Conservation (phyloP, 1,140 invertebrate species). For the Zelostemma sp. region DNA sequence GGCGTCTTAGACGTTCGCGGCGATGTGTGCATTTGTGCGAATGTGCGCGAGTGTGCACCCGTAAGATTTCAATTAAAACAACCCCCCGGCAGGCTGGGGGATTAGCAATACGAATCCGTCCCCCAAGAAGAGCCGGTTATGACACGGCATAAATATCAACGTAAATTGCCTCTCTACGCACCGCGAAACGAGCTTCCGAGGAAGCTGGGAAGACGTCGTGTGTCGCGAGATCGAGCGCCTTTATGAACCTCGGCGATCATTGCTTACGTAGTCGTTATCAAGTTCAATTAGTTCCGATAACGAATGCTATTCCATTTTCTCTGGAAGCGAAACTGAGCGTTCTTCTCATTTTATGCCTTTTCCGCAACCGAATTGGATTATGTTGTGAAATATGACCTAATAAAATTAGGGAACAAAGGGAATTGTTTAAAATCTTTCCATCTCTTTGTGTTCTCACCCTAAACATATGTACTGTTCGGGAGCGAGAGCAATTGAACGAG, state of each 20-base stretch:
- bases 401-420: no score
- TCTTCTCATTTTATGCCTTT: no score
- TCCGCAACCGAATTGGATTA: no score
- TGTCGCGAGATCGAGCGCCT: slow-evolving; percentile 49
- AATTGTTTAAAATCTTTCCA: no score
- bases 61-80: slow-evolving; percentile 73
- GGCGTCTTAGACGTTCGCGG: no score
- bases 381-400: no score
- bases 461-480: slow-evolving; percentile 31
- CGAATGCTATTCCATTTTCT: slow-evolving; percentile 7
- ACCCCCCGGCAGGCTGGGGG: slow-evolving; percentile 64
- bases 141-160: slow-evolving; percentile 71
- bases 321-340: no score
- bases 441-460: slow-evolving; percentile 32
- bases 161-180: slow-evolving; percentile 64
- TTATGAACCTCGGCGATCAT: slow-evolving; percentile 66
- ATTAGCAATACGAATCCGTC: slow-evolving; percentile 70
- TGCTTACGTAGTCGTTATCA: slow-evolving; percentile 66
- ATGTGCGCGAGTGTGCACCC: slow-evolving; percentile 55
- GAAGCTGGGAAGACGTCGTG: slow-evolving; percentile 52
- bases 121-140: slow-evolving; percentile 64
- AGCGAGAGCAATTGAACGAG: slow-evolving; percentile 23
- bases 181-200: slow-evolving; percentile 48
- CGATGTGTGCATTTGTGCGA: no score
- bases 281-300: slow-evolving; percentile 59